These are phyloP conservation scores for Centropus bengalensis DNA, from an alignment of 2,113 vertebrate genomes.

Conservation along the genomic window DNA sequence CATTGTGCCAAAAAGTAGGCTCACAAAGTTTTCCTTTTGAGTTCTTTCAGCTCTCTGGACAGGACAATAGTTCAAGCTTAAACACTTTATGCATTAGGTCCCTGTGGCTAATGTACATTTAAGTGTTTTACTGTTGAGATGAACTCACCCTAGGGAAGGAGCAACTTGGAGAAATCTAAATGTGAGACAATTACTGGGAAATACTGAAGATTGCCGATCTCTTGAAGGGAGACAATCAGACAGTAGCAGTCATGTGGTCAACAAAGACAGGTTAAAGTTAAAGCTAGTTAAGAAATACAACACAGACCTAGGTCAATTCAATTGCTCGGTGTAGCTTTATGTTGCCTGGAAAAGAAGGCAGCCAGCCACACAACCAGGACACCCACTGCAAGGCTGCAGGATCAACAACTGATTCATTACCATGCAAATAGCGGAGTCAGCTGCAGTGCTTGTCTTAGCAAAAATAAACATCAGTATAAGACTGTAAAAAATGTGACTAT, in stretches of 20 bases:
- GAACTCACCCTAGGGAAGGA: background rate
- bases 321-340: background rate
- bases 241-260: background rate
- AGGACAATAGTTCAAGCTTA: background rate
- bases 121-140: background rate
- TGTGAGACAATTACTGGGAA: background rate
- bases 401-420: slow-evolving; percentile 21
- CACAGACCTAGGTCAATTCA: background rate
- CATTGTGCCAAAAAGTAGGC: background rate
- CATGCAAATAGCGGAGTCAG: background rate
- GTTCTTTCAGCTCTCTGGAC: background rate
- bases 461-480: background rate
- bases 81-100: background rate
- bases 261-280: background rate
- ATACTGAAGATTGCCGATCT: background rate
- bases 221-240: background rate
- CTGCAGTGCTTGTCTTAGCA: background rate
- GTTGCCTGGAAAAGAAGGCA: background rate
- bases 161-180: background rate
- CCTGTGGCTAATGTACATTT: background rate
- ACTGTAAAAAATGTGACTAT: background rate
- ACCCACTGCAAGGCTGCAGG: background rate
- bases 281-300: background rate
- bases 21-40: background rate
- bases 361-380: background rate